phyloP scores from a whole-genome alignment of 2,888 invertebrate genomes.

The Colostygia pectinataria region DNA sequence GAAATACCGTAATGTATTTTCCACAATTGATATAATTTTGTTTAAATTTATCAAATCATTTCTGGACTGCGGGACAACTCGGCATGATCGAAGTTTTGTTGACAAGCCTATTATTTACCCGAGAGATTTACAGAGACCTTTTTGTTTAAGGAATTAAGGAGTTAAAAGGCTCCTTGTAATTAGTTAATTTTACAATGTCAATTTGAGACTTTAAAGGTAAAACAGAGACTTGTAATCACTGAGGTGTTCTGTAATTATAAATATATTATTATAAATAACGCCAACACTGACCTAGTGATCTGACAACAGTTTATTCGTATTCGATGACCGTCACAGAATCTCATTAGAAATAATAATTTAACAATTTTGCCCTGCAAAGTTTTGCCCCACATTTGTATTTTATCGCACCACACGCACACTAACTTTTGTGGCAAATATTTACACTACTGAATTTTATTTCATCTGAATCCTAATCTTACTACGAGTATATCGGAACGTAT shows the following conservation, averaged over 20 bases:
- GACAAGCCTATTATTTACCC: conserved; percentile 33
- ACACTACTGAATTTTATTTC: background rate
- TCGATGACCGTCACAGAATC: conserved; percentile 14
- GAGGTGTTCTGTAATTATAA: conserved; percentile 23
- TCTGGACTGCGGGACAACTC: conserved; percentile 11
- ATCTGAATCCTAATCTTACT: background rate
- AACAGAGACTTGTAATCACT: conserved; percentile 25
- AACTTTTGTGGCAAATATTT: conserved; percentile 4
- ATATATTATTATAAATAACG: background rate
- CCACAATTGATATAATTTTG: conserved; percentile 15
- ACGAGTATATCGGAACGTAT: background rate
- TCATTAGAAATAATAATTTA: conserved; percentile 14
- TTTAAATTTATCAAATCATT: conserved; percentile 22
- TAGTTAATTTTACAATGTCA: conserved; percentile 51
- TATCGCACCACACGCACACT: no score
- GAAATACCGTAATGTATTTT: conserved; percentile 6
- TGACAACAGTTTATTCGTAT: conserved; percentile 7
- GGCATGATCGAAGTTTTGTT: conserved; percentile 19
- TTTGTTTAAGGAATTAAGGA: conserved; percentile 36
- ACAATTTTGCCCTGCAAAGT: no score
- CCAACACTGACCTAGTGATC: background rate
- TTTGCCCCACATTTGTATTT: no score
- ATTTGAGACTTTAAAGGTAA: conserved; percentile 39
- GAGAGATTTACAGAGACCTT: conserved; percentile 34
- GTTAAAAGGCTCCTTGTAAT: conserved; percentile 49